Evolutionary conservation across 2,797 vertebrate species (phyloP).

Genomic region (Neopelma chrysocephalum): DNA sequence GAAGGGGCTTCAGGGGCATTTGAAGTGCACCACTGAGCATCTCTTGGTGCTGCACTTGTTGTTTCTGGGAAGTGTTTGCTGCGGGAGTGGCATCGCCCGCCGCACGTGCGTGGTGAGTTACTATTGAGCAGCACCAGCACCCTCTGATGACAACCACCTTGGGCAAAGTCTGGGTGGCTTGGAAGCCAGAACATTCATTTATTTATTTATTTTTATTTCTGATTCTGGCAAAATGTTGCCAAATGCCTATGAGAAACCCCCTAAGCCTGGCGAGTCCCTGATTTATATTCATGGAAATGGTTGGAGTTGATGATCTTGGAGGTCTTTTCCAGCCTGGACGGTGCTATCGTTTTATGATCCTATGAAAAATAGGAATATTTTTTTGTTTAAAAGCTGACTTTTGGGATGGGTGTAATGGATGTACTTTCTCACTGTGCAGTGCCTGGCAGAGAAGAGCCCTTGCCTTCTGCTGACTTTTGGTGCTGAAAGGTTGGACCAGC

Average conservation of each 20-base stretch:
- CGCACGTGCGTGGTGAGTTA: not conserved
- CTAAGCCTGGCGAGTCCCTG: not conserved
- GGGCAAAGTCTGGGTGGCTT: not conserved
- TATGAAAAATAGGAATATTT: not conserved
- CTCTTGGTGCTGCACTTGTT: not conserved
- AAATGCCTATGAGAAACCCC: not conserved
- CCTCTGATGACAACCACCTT: accelerated
- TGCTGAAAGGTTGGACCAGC: not conserved
- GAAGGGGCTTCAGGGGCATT: not conserved
- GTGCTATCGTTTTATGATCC: not conserved
- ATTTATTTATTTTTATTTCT: not conserved
- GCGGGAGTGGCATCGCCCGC: not conserved
- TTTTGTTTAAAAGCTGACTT: not conserved
- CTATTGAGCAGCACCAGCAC: not conserved
- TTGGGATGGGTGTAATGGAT: not conserved
- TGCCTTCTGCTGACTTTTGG: accelerated
- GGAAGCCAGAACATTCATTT: not conserved
- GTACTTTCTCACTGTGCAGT: not conserved
- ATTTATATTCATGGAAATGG: not conserved
- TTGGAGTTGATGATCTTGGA: not conserved
- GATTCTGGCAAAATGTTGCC: not conserved
- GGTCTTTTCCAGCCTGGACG: not conserved
- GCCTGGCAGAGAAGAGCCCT: not conserved
- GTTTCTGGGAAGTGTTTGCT: not conserved
- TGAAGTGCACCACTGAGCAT: not conserved